Percentiles rank a stretch among this genome's conserved stretches.
These are phyloP conservation scores for Lampris incognitus DNA, from an alignment of 2,113 vertebrate species.

Conservation along the genomic window DNA sequence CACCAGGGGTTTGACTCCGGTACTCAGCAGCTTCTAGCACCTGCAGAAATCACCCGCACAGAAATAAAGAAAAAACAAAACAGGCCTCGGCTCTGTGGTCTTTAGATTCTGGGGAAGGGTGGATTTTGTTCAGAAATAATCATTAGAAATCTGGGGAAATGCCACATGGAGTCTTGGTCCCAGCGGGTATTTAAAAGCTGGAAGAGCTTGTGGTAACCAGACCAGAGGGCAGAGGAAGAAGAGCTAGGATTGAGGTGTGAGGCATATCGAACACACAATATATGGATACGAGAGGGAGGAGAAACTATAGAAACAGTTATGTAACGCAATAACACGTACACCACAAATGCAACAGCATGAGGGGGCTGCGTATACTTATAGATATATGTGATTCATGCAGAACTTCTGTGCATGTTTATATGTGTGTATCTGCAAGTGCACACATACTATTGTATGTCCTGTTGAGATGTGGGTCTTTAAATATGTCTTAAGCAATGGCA, in stretches of 20 bases:
- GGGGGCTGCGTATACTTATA: not conserved
- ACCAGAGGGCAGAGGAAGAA: not conserved
- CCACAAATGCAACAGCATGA: not conserved
- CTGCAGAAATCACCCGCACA: no score
- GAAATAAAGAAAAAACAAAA: no score
- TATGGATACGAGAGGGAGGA: not conserved
- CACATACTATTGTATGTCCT: not conserved
- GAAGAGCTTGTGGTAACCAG: no score
- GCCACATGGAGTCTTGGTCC: no score
- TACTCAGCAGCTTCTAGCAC: no score
- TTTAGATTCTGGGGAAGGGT: no score
- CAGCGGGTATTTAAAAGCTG: no score
- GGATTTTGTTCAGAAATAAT: no score
- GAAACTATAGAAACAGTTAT: not conserved
- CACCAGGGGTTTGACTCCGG: no score
- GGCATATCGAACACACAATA: constrained; percentile 25
- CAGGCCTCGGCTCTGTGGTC: no score
- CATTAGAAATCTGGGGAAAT: no score
- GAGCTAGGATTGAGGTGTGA: not conserved
- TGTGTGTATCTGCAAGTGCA: not conserved
- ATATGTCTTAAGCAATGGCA: no score
- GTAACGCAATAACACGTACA: not conserved
- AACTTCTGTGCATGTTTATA: not conserved
- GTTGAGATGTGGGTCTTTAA: not conserved
- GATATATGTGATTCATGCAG: not conserved